A percentile compares a stretch with the other conserved stretches of the same genome.
Conservation (phyloP, 2,797 vertebrate species). For the Percopsis omiscomaycus region DNA sequence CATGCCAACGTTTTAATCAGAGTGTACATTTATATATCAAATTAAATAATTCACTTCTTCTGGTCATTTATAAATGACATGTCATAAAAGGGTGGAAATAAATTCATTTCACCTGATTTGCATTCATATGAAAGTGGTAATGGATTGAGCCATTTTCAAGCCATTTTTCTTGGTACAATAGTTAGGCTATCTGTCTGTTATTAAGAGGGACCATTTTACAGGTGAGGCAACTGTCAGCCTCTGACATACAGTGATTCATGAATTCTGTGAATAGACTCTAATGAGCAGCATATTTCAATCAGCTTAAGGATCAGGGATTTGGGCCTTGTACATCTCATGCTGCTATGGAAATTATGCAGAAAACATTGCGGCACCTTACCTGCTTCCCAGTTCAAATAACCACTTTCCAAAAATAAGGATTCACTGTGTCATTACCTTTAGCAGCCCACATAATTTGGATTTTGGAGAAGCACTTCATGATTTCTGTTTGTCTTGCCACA, state of each 20-base stretch:
- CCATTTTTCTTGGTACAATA: constrained; percentile 31
- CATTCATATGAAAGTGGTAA: constrained; percentile 50
- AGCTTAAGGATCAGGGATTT: constrained; percentile 59
- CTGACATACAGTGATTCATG: constrained; percentile 68
- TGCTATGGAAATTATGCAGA: constrained; percentile 56
- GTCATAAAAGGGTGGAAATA: constrained; percentile 32
- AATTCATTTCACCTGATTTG: constrained; percentile 55
- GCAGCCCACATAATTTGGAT: constrained; percentile 18
- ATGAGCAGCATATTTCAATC: constrained; percentile 75
- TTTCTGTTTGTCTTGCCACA: constrained; percentile 5
- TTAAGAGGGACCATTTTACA: constrained; percentile 57
- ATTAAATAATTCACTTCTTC: constrained; percentile 2
- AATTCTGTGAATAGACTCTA: constrained; percentile 67
- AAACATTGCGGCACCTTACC: constrained; percentile 36
- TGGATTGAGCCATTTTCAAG: constrained; percentile 56
- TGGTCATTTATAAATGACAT: constrained; percentile 34
- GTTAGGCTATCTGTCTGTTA: constrained; percentile 53
- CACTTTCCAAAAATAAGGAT: constrained; percentile 25
- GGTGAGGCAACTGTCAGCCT: constrained; percentile 53
- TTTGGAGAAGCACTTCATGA: neutral
- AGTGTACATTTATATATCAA: constrained; percentile 21
- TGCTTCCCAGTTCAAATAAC: constrained; percentile 38
- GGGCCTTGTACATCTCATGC: constrained; percentile 38
- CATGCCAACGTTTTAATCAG: constrained; percentile 6
- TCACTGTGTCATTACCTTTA: constrained; percentile 18